phyloP scores from a whole-genome alignment of 2,113 vertebrate genomes.

The Acinonyx jubatus region DNA sequence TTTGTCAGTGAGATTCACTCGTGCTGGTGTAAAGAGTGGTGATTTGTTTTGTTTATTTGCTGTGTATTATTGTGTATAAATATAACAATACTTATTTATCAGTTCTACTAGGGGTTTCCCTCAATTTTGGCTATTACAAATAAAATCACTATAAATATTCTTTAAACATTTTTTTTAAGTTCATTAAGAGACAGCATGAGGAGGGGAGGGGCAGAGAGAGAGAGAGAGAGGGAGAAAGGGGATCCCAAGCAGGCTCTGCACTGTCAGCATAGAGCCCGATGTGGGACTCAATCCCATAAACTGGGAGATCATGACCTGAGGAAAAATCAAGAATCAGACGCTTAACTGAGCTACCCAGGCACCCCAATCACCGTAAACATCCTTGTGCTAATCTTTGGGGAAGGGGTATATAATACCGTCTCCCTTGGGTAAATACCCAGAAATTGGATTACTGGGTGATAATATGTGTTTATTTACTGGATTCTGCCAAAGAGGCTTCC shows the following conservation, averaged over 20 bases:
- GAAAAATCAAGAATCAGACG: not conserved
- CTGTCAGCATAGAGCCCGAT: not conserved
- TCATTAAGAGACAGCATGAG: not conserved
- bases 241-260: not conserved
- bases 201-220: not conserved
- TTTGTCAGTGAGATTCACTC: not conserved
- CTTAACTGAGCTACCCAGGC: not conserved
- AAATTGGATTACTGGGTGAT: not conserved
- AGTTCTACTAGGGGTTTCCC: not conserved
- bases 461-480: not conserved
- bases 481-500: not conserved
- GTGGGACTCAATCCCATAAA: not conserved
- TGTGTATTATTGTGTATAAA: not conserved
- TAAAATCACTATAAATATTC: not conserved
- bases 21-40: not conserved
- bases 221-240: not conserved
- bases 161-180: not conserved
- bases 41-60: not conserved
- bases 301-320: not conserved
- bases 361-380: not conserved
- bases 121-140: not conserved
- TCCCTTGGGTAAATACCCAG: not conserved
- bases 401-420: fast-evolving
- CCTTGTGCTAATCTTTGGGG: not conserved
- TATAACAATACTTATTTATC: not conserved